Percentiles rank a stretch among this genome's conserved stretches.
Conservation (phyloP, 1,140 invertebrate species). For the Thaumatotibia leucotreta region DNA sequence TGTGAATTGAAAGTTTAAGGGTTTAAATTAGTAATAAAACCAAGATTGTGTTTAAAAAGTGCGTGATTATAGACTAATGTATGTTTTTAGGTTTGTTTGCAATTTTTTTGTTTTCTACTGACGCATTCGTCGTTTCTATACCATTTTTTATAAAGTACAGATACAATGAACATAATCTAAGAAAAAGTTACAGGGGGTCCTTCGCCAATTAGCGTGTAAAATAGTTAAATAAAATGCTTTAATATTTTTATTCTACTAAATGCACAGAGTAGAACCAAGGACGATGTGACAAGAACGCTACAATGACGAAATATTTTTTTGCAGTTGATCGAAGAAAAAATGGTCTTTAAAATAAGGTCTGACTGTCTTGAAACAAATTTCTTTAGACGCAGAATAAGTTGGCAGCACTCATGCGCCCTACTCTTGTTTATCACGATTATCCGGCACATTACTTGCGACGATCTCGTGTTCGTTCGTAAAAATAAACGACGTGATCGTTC, state of each 20-base stretch:
- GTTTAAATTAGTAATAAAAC: no score
- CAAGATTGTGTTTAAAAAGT: no score
- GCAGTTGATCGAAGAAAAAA: background rate
- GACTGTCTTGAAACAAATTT: background rate
- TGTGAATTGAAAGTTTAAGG: no score
- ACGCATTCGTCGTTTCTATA: no score
- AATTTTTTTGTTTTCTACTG: no score
- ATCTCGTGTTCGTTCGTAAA: slow-evolving; percentile 12
- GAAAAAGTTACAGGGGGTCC: no score
- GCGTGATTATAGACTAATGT: no score
- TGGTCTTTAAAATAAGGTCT: background rate
- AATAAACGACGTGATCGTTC: slow-evolving; percentile 11
- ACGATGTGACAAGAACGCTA: background rate
- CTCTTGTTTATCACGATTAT: slow-evolving; percentile 13
- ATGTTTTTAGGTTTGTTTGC: no score
- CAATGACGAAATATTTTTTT: background rate
- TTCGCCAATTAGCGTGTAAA: no score
- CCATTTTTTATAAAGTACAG: no score
- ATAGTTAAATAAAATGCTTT: no score
- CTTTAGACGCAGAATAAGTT: background rate
- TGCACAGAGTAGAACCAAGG: background rate
- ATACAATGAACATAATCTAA: no score
- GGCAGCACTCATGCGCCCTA: background rate
- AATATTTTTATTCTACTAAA: background rate
- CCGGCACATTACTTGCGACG: slow-evolving; percentile 10